Evolutionary conservation across 2,888 invertebrate species (phyloP), one percentile per base, ranked within the genome.

Genomic region (Clostera curtula): DNA sequence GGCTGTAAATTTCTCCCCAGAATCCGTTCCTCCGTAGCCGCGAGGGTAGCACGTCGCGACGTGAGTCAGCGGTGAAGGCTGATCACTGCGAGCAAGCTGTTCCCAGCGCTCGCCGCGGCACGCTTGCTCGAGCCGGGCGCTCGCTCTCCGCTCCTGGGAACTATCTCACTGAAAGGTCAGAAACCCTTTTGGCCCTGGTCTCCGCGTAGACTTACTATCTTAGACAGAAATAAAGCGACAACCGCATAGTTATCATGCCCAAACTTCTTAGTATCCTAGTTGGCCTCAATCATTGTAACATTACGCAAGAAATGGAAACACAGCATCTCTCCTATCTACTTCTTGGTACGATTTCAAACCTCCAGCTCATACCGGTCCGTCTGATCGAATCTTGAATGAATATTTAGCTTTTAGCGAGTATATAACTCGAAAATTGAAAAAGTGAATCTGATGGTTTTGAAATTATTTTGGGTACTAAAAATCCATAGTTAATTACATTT

Each of bases 21-120:
- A 82, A 82, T 38, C 82, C 82, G n/a, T 82, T 82, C 56, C 61
- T 75, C 1, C 71, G 82, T 1, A 80, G 77, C 32, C 64, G 82
- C 12, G 82, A 82, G 26, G 71, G 72, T 40, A 77, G 76, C 39
- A 42, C 64, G 5, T 68, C 73, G 1, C 62, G 77, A 1, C 52
- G 72, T 2, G 75, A 75, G 36, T 70, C 72, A 5, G 38, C 43
- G 26, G 30, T 40, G 5, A 42, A 43, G 15, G 42, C 34, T 8
- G 31, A 44, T 37, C 15, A 32, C 27, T 12, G 32, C 1, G 52
- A 40, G 10, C 40, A 45, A 17, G 32, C 37, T 1, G 41, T 25
- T 1, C 47, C 41, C 7, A 31, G 38, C 38, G 34, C 34, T 27
- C 37, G 42, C 35, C 31, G 58, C 11, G 56, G 53, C 1, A 51